phyloP scores from a whole-genome alignment of 2,113 vertebrate species.

The Eubucco bourcierii region DNA sequence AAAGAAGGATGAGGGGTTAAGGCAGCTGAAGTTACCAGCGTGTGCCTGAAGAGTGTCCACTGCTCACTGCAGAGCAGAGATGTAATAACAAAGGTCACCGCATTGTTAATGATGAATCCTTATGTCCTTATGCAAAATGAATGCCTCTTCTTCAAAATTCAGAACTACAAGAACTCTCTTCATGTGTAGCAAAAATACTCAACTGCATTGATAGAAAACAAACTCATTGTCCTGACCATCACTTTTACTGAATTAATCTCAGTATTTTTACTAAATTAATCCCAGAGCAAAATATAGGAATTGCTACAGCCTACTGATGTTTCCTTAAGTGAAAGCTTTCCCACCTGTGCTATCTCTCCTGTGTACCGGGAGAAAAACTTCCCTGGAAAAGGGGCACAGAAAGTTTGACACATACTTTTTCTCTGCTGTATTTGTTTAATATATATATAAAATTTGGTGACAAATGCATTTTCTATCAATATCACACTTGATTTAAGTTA shows the following conservation, averaged over 20 bases:
- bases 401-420: background rate
- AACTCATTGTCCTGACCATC: background rate
- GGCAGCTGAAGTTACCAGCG: background rate
- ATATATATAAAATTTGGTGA: background rate
- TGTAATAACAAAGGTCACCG: background rate
- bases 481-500: background rate
- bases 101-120: background rate
- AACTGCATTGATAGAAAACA: background rate
- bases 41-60: background rate
- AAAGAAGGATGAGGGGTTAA: background rate
- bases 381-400: background rate
- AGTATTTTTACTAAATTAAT: background rate
- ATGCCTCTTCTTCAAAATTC: background rate
- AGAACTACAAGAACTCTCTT: background rate
- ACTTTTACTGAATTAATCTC: background rate
- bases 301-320: background rate
- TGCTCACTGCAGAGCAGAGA: background rate
- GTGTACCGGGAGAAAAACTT: background rate
- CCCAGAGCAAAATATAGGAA: background rate
- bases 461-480: background rate
- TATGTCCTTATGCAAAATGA: background rate
- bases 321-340: background rate
- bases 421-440: background rate
- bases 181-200: background rate
- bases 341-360: background rate